Evolutionary conservation across 2,797 vertebrate species (phyloP), one percentile per base, ranked within the genome.

Genomic region (Serranus cabrilla): DNA sequence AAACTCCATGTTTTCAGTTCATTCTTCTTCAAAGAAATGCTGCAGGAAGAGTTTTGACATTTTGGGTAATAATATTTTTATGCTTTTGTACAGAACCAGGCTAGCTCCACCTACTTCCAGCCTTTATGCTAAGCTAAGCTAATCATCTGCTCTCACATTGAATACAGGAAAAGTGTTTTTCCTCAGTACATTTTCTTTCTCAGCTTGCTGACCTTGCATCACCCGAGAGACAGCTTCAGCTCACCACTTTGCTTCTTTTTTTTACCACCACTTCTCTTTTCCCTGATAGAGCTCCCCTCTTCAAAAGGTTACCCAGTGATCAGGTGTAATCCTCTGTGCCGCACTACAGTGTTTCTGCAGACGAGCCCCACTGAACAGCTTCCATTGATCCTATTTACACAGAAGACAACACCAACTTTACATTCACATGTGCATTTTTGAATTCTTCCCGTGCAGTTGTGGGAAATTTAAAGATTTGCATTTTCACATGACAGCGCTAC

Each of bases 281-380:
- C 18, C 61, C 56, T 52, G 42, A 81, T 50, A 58, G 68, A 58
- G 56, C 57, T 59, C 46, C 20, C 45, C 57, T 74, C 46, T 31
- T 77, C 54, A 54, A 82, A 84, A 89, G 77, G 81, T 85, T 69
- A 75, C 11, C 7, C 59, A 16, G 9, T 52, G 45, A 73, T 79
- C 57, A 78, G n/a, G 2, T 62, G 8, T 59, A 23, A 27, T 66
- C 34, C 27, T 50, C 45, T 23, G 13, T 16, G 23, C 74, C 17
- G 27, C 45, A 25, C n/a, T 27, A 34, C 16, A 71, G 8, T 20
- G 31, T 46, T 49, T 57, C 62, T 66, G 46, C 34, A 21, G 34
- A 60, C 42, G 59, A 25, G 20, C 17, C 31, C 17, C 18, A 20
- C 59, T 16, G 31, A 76, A 39, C 16, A 27, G 16, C 39, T 59